Conservation (phyloP, 2,797 vertebrate genomes). For the Enteromius afrohamiltoni region DNA sequence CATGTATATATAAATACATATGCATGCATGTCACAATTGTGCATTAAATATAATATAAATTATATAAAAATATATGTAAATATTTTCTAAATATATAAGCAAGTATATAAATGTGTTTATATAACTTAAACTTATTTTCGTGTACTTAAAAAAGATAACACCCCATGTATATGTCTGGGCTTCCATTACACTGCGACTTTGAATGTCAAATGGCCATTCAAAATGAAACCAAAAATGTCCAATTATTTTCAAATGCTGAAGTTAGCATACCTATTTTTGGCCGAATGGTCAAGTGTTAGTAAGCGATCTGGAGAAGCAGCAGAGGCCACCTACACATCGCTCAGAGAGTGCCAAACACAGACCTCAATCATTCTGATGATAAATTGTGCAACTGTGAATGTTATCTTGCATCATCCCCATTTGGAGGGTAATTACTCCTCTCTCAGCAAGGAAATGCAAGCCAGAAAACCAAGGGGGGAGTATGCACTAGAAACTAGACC, state of each 20-base stretch:
- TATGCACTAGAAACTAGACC: conserved; percentile 39
- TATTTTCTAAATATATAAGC: no score
- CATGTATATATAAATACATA: no score
- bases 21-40: no score
- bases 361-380: conserved; percentile 16
- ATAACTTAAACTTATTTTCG: no score
- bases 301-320: background rate
- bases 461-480: background rate
- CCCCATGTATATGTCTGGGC: no score
- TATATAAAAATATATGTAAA: no score
- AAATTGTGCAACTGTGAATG: conserved; percentile 33
- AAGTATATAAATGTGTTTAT: no score
- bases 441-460: conserved; percentile 41
- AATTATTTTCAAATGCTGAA: conserved; percentile 2
- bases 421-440: conserved; percentile 53
- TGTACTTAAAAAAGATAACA: no score
- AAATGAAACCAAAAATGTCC: background rate
- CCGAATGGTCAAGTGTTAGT: conserved; percentile 10
- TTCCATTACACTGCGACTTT: background rate
- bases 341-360: conserved; percentile 10
- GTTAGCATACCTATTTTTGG: conserved; percentile 7
- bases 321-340: conserved; percentile 18
- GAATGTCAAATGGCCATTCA: background rate
- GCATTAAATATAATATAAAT: no score
- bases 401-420: conserved; percentile 54